phyloP scores from a whole-genome alignment of 92 coral and sea anemone genomes.

The Porites cylindrica region DNA sequence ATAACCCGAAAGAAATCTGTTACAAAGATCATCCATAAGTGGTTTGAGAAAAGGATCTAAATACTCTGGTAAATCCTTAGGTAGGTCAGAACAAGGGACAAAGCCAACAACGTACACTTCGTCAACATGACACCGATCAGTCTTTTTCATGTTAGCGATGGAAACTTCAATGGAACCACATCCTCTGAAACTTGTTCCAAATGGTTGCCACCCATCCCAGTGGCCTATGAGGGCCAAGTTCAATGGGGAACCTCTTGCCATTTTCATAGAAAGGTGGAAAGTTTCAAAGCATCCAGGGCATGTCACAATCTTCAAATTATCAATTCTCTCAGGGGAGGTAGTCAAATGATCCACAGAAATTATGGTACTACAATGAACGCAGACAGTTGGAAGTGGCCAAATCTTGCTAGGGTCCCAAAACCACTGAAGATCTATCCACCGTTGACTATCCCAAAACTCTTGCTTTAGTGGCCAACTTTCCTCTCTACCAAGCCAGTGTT shows the following conservation, averaged over 20 bases:
- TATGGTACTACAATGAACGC: constrained; percentile 52
- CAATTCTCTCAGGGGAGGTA: constrained; percentile 36
- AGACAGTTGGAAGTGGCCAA: constrained; percentile 68
- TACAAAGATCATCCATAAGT: constrained; percentile 55
- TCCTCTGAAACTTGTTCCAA: constrained; percentile 72
- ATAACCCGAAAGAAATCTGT: constrained; percentile 64
- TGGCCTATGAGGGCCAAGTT: constrained; percentile 77
- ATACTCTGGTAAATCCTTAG: constrained; percentile 49
- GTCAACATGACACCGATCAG: constrained; percentile 63
- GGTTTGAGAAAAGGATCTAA: constrained; percentile 69
- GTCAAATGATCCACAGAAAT: constrained; percentile 54
- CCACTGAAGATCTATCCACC: constrained; percentile 67
- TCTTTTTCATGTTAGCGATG: constrained; percentile 71
- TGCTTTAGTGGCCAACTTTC: constrained; percentile 58
- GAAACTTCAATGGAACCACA: constrained; percentile 71
- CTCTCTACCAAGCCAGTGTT: constrained; percentile 63
- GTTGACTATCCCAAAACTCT: constrained; percentile 73
- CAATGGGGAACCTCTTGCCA: constrained; percentile 53
- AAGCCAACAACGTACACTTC: constrained; percentile 74
- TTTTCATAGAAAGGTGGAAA: constrained; percentile 54
- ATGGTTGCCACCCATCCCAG: constrained; percentile 84
- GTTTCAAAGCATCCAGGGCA: constrained; percentile 72
- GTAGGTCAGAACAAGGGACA: constrained; percentile 56
- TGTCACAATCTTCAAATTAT: constrained; percentile 48
- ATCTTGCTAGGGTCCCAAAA: constrained; percentile 64